Evolutionary conservation across 2,797 vertebrate species (phyloP).

Genomic region (Aratinga solstitialis): DNA sequence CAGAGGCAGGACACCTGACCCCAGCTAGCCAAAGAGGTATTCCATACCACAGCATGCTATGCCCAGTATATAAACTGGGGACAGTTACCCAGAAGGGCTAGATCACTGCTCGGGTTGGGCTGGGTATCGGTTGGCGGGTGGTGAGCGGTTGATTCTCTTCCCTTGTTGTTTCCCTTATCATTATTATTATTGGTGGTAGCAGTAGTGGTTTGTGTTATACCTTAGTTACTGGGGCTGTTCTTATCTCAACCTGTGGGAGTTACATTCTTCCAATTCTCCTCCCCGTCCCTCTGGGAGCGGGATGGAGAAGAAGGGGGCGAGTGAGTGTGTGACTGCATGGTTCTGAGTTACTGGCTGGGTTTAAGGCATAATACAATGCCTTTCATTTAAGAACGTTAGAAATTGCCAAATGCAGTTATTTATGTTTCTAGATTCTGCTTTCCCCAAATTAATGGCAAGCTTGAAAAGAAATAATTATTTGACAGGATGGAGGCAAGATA

Average conservation of each 20-base stretch:
- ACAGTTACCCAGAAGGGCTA: too few species aligned
- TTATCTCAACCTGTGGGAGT: neutral
- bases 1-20: too few species aligned
- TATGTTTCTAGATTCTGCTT: neutral
- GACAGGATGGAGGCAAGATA: neutral
- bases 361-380: neutral
- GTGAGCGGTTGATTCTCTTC: neutral
- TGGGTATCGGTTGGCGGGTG: too few species aligned
- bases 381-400: neutral
- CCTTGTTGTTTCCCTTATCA: neutral
- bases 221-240: neutral
- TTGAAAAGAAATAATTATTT: neutral
- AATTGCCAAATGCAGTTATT: neutral
- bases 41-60: too few species aligned
- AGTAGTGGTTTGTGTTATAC: neutral
- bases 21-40: too few species aligned
- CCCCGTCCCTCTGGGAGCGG: neutral
- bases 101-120: too few species aligned
- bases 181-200: neutral
- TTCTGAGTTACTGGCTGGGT: neutral
- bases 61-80: too few species aligned
- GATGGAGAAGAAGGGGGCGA: neutral
- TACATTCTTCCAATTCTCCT: neutral
- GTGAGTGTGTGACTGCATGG: neutral
- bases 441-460: neutral